These are phyloP conservation scores for Propithecus coquereli DNA, from an alignment of 2,113 vertebrate species.

Conservation along the genomic window DNA sequence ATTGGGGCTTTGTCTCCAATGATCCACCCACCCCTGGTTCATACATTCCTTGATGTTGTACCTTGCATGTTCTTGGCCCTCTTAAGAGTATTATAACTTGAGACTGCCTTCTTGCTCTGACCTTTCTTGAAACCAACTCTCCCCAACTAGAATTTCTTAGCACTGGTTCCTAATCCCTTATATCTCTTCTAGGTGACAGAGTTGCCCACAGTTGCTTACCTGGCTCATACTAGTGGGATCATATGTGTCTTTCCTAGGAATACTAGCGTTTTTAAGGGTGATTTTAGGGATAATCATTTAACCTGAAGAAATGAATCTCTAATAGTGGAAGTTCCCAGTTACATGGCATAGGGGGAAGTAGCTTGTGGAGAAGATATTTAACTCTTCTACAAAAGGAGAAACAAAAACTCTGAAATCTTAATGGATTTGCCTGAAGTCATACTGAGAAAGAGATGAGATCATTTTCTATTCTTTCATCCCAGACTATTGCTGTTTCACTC, in stretches of 20 bases:
- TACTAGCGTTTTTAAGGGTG: background rate
- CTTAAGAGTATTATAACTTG: background rate
- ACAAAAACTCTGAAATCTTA: conserved; percentile 15
- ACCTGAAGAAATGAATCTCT: background rate
- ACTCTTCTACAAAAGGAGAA: background rate
- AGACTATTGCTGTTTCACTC: background rate
- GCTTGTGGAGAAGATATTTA: background rate
- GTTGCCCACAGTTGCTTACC: background rate
- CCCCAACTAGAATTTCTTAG: background rate
- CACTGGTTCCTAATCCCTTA: background rate
- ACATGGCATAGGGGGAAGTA: background rate
- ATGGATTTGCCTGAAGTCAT: background rate
- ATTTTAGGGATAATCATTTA: background rate
- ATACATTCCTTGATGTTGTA: background rate
- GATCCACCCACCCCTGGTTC: background rate
- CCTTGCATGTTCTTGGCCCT: background rate
- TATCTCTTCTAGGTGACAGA: background rate
- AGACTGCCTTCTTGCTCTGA: background rate
- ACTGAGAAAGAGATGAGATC: background rate
- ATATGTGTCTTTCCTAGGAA: background rate
- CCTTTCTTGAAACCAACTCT: background rate
- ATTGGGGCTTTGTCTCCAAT: background rate
- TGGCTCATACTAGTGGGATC: background rate
- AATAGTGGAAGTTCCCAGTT: background rate
- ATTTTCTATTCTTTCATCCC: conserved; percentile 25